Conservation (phyloP, 2,113 vertebrate species). For the Psilopogon haemacephalus region DNA sequence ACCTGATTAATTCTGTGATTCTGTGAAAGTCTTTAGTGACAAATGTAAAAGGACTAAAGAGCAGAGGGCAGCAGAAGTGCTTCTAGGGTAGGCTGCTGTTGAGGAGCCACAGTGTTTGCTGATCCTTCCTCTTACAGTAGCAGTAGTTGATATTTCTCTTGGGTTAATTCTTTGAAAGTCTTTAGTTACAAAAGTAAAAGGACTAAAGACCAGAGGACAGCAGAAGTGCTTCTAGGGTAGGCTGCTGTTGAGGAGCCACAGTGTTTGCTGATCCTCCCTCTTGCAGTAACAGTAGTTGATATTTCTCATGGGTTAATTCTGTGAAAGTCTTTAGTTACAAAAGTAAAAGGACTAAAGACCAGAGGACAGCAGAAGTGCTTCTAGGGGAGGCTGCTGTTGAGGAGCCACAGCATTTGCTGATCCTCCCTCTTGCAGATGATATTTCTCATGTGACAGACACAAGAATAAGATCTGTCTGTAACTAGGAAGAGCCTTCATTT, state of each 20-base stretch:
- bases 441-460: not conserved
- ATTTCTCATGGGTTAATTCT: not conserved
- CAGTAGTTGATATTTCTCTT: slow-evolving; percentile 26
- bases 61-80: not conserved
- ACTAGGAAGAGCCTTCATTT: slow-evolving; percentile 24
- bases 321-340: not conserved
- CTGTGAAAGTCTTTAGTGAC: not conserved
- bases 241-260: not conserved
- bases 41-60: not conserved
- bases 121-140: not conserved
- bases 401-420: slow-evolving; percentile 2
- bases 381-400: not conserved
- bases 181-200: not conserved
- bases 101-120: slow-evolving; percentile 8
- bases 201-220: not conserved
- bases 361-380: not conserved
- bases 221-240: not conserved
- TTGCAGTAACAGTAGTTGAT: slow-evolving; percentile 26
- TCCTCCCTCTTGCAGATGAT: not conserved
- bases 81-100: not conserved
- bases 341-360: not conserved
- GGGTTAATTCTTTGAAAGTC: not conserved
- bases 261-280: not conserved
- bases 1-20: too few species aligned
- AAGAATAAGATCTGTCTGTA: not conserved